Conservation (phyloP, 2,113 vertebrate species). For the Limnothrissa miodon region DNA sequence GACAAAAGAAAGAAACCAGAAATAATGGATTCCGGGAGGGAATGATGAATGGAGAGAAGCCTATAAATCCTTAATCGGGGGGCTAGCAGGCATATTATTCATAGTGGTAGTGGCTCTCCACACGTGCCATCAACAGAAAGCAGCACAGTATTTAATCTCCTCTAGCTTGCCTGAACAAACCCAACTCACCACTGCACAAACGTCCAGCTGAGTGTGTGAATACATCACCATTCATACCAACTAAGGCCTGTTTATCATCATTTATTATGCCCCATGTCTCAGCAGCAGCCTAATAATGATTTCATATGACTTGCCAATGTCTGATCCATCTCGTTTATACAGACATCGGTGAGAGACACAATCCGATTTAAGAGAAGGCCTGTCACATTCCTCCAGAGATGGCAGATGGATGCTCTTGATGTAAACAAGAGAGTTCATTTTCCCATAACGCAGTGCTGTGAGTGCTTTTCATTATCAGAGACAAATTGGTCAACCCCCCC, state of each 20-base stretch:
- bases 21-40: slow-evolving; percentile 57
- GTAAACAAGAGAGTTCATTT: slow-evolving; percentile 62
- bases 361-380: slow-evolving; percentile 61
- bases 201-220: neutral
- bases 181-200: neutral
- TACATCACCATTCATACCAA: slow-evolving; percentile 54
- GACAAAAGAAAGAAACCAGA: slow-evolving; percentile 47
- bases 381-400: slow-evolving; percentile 45
- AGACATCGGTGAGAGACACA: slow-evolving; percentile 52
- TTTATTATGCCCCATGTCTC: slow-evolving; percentile 55
- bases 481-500: slow-evolving; percentile 39
- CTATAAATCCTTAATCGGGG: slow-evolving; percentile 49
- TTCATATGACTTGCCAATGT: slow-evolving; percentile 61
- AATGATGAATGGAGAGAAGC: slow-evolving; percentile 39
- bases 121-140: neutral
- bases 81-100: slow-evolving; percentile 37
- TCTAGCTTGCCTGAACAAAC: slow-evolving; percentile 37
- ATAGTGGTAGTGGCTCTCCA: neutral
- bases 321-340: slow-evolving; percentile 65
- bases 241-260: slow-evolving; percentile 58
- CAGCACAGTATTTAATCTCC: neutral
- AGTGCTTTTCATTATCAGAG: slow-evolving; percentile 63
- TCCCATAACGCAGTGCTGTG: slow-evolving; percentile 64
- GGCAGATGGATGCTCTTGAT: slow-evolving; percentile 61
- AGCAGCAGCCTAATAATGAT: slow-evolving; percentile 70